Evolutionary conservation across 1,140 invertebrate genomes (phyloP).

Genomic region (Lethrus apterus): DNA sequence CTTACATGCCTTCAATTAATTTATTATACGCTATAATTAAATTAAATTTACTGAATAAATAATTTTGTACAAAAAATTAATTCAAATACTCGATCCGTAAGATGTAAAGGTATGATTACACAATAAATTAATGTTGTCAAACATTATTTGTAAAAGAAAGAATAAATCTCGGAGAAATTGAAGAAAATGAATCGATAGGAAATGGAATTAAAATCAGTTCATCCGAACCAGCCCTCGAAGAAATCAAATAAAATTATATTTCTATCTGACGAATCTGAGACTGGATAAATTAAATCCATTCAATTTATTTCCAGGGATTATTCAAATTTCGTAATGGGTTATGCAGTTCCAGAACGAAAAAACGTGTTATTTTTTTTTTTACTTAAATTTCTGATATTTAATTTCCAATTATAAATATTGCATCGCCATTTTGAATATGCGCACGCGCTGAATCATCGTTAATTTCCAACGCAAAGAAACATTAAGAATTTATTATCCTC

Average conservation of each 20-base stretch:
- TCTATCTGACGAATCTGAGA: neutral
- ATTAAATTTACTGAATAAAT: too few species aligned
- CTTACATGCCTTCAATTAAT: too few species aligned
- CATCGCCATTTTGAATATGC: too few species aligned
- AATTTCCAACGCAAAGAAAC: neutral
- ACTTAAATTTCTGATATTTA: neutral
- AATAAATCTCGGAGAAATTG: too few species aligned
- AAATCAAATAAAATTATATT: slow-evolving; percentile 1
- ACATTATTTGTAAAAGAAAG: too few species aligned
- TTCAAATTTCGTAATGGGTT: slow-evolving; percentile 1
- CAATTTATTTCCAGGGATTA: neutral
- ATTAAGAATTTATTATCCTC: neutral
- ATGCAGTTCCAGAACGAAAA: neutral
- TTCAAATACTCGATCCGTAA: too few species aligned
- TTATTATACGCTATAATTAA: too few species aligned
- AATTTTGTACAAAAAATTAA: too few species aligned
- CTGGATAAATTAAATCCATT: neutral
- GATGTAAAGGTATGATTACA: too few species aligned
- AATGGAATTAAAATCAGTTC: neutral
- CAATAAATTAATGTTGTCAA: too few species aligned
- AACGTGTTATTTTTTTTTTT: neutral
- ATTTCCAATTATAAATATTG: neutral
- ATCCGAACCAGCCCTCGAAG: neutral
- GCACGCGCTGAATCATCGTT: too few species aligned
- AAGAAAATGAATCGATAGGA: too few species aligned